Evolutionary conservation across 1,140 invertebrate species (phyloP), one percentile per base, ranked within the genome.

Genomic region (Solenopsis invicta): DNA sequence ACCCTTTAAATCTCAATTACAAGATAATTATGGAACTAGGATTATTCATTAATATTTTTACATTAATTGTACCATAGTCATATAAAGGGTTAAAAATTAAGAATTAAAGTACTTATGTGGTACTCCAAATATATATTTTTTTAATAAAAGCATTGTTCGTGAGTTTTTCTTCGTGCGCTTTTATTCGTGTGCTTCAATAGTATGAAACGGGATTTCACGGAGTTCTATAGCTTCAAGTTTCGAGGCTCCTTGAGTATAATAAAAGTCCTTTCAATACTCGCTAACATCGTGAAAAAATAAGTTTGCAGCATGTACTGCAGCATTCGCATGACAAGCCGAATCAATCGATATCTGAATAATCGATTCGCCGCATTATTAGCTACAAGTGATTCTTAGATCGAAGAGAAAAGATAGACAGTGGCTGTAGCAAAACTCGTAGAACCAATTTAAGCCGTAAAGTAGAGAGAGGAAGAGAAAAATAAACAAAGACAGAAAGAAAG

Each of bases 401-500:
- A 75, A 85, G 66, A 78, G 16, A 37, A 48, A 67, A 88, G 75
- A 72, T 45, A 81, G 82, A 74, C 29, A 78, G 52, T 62, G 61
- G 88, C 74, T 76, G 61, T 74, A 85, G 74, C 81, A 85, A 88
- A 84, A 88, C 52, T 89, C 87, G 67, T 88, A 74, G 87, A 89
- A 80, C 54, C 56, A 71, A 86, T 86, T 86, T 76, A 88, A 88
- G 87, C 88, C 13, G 24, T 82, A 81, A 78, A n/a, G 37, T 67
- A 69, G 24, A 59, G n/a, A 85, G 18, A 45, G 6, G 76, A 1
- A 45, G 10, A 72, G 0, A 62, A 1, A 82, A 3, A 61, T 0
- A 71, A 41, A 74, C 1, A 75, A 13, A 75, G 21, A 74, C 18
- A 74, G 3, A 84, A 21, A 48, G 24, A 71, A 1, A 77, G n/a